Evolutionary conservation across 1,140 invertebrate species (phyloP), one percentile per base, ranked within the genome.

Genomic region (Zaprionus ornatus): DNA sequence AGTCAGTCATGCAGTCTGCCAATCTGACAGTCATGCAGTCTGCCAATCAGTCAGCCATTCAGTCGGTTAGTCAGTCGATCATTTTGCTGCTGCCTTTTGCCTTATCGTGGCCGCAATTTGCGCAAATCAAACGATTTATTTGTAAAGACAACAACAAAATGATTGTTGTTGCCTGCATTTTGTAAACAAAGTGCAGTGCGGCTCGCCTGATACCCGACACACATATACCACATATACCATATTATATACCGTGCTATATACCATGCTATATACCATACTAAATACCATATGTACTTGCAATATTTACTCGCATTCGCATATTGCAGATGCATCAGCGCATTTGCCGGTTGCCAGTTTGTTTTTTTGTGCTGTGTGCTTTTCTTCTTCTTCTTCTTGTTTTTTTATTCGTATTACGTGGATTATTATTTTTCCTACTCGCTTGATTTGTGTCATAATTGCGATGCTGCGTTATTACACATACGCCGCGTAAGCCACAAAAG

Each of bases 91-190:
- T 69, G 29, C 29, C 55, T 40, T 57, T 48, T 73, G 67, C 80
- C 84, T 90, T 82, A 80, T 87, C 70, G 57, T 66, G 84, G 71
- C 83, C 77, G 74, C 84, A 83, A 87, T 88, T 87, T 87, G 78
- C 84, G 84, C 85, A 87, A 88, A 88, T 88, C 82, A 84, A 88
- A 90, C 84, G 87, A 88, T 83, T 83, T 88, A 80, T 77, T 82
- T 87, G 68, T 80, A 80, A 80, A 74, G 77, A 70, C 65, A 82
- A 77, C 60, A 70, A 66, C 56, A 65, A 70, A 65, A 57, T 19
- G 23, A 29, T 37, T 13, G 35, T 37, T 37, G 78, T 45, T 76
- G 66, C 29, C 50, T 37, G 56, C 64, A 83, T 59, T 75, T 79
- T 70, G 85, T 84, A 90, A 80, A 88, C 84, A 90, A 87, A 80